phyloP scores from a whole-genome alignment of 2,797 vertebrate species.

The Catostomus latipinnis region DNA sequence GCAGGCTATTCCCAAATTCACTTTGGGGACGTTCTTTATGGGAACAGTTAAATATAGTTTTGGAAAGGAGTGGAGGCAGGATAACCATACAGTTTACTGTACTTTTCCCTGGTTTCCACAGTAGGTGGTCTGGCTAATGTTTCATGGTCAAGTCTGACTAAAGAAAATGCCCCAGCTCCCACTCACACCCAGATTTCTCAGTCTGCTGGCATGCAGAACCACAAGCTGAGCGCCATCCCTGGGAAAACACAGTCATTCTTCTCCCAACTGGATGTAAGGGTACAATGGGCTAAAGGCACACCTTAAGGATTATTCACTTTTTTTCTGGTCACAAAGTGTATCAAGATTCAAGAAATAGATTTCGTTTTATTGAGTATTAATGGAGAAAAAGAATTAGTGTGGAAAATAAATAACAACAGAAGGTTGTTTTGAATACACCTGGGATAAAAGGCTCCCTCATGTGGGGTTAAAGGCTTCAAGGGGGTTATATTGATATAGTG shows the following conservation, averaged over 20 bases:
- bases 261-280: neutral
- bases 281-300: no score
- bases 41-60: slow-evolving; percentile 63
- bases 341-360: no score
- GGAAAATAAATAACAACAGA: no score
- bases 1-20: slow-evolving; percentile 57
- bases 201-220: slow-evolving; percentile 38
- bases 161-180: slow-evolving; percentile 22
- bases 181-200: slow-evolving; percentile 32
- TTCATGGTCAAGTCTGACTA: slow-evolving; percentile 58
- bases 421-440: no score
- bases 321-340: no score
- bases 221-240: slow-evolving; percentile 35
- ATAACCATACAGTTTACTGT: slow-evolving; percentile 63
- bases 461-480: no score
- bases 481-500: no score
- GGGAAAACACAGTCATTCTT: slow-evolving; percentile 30
- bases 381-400: no score
- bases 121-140: slow-evolving; percentile 65
- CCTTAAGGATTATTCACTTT: no score
- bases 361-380: no score
- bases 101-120: slow-evolving; percentile 48
- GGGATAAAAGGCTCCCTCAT: no score
- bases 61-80: slow-evolving; percentile 56
- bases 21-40: slow-evolving; percentile 52